Evolutionary conservation across 2,113 vertebrate species (phyloP).

Genomic region (Poecile atricapillus): DNA sequence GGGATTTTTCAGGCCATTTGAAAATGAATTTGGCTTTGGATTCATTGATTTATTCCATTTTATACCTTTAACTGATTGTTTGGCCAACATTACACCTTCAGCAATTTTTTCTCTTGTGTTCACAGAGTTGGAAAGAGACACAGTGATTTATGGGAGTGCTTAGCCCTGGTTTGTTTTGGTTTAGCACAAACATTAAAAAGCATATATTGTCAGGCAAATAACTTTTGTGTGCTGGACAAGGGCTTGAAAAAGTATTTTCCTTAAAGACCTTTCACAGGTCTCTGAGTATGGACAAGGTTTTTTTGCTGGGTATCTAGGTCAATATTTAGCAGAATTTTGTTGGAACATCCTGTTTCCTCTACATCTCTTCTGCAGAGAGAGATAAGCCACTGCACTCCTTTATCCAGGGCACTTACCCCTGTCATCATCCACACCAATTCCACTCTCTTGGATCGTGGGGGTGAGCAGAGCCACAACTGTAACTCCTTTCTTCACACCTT

Average conservation of each 20-base stretch:
- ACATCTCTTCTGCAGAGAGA: not conserved
- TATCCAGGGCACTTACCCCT: not conserved
- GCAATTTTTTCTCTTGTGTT: not conserved
- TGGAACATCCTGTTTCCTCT: constrained; percentile 31
- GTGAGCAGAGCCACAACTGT: not conserved
- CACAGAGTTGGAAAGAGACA: not conserved
- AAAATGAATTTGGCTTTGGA: not conserved
- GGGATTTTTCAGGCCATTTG: not conserved
- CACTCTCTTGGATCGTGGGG: not conserved
- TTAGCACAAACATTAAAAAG: not conserved
- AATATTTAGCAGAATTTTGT: constrained; percentile 13
- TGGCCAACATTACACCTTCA: not conserved
- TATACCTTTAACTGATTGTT: not conserved
- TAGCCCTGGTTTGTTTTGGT: not conserved
- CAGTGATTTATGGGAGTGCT: not conserved
- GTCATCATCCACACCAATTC: not conserved
- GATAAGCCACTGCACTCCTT: constrained; percentile 8
- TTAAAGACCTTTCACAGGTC: not conserved
- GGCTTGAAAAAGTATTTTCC: not conserved
- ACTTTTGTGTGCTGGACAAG: not conserved
- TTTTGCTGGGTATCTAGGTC: not conserved
- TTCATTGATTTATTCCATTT: not conserved
- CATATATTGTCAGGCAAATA: not conserved
- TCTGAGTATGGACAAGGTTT: not conserved
- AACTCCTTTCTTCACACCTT: not conserved